Percentiles rank a stretch among this genome's conserved stretches.
These are phyloP conservation scores for Hydrolagus colliei DNA, from an alignment of 2,797 vertebrate species.

Conservation along the genomic window DNA sequence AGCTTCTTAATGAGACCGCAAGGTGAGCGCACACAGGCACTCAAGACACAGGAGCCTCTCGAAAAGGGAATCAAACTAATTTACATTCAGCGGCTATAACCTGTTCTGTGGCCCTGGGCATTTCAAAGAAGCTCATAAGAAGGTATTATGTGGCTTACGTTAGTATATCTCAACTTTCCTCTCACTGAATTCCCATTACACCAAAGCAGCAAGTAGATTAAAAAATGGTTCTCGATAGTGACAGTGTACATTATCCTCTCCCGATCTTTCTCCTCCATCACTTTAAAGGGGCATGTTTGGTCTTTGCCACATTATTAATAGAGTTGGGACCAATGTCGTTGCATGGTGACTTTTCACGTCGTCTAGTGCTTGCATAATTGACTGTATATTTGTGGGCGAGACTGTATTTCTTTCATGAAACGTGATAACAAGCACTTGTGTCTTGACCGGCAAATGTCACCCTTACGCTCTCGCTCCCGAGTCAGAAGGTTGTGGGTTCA, in stretches of 20 bases:
- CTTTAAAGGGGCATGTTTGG: not conserved
- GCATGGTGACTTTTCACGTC: too few relatives aligned
- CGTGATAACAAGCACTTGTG: too few relatives aligned
- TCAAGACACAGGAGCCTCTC: not conserved
- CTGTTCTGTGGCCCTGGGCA: not conserved
- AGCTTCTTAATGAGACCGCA: slow-evolving; percentile 5
- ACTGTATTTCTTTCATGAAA: too few relatives aligned
- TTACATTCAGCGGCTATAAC: not conserved
- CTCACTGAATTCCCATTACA: not conserved
- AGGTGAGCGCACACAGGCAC: not conserved
- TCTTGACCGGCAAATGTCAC: too few relatives aligned
- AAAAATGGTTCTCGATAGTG: not conserved
- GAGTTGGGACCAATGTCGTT: too few relatives aligned
- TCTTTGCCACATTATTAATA: too few relatives aligned
- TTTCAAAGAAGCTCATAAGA: not conserved
- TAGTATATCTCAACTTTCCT: not conserved
- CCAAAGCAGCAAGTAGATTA: not conserved
- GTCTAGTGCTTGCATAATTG: not conserved
- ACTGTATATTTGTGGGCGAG: too few relatives aligned
- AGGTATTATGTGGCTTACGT: not conserved
- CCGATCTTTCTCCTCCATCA: too few relatives aligned
- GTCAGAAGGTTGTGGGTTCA: too few relatives aligned
- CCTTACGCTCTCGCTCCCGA: too few relatives aligned
- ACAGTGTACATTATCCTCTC: not conserved
- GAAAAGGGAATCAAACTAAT: not conserved